Percentiles rank a stretch among this genome's conserved stretches.
These are phyloP conservation scores for Streptopelia turtur DNA, from an alignment of 2,797 vertebrate species.

Conservation along the genomic window DNA sequence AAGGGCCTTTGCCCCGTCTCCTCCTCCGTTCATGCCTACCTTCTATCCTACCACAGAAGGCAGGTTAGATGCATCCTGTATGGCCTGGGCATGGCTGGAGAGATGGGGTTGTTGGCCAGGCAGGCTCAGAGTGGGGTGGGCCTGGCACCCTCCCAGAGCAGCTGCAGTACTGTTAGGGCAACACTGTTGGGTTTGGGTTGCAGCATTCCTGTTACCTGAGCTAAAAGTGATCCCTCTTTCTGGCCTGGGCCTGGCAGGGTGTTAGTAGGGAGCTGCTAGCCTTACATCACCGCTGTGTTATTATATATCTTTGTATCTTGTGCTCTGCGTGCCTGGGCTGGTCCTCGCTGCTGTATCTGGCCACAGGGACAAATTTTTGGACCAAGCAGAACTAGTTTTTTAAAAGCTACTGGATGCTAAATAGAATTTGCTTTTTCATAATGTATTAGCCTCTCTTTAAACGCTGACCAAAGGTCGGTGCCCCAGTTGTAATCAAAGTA, in stretches of 20 bases:
- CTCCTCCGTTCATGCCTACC: neutral
- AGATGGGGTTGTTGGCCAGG: accelerated
- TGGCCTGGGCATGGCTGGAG: neutral
- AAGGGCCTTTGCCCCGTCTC: neutral
- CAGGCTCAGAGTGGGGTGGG: neutral
- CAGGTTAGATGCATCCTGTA: neutral
- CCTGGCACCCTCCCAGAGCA: neutral
- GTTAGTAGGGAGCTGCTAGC: neutral
- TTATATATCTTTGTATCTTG: neutral
- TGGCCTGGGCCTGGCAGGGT: neutral
- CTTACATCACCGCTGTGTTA: neutral
- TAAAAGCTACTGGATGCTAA: neutral
- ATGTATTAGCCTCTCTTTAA: conserved; percentile 3
- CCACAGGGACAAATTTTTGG: neutral
- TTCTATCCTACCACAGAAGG: neutral
- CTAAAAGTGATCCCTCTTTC: neutral
- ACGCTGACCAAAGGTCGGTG: neutral
- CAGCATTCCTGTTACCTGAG: neutral
- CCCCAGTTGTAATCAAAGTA: neutral
- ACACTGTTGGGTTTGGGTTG: neutral
- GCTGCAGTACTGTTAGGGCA: neutral
- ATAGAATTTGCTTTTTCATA: neutral
- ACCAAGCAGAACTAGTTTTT: conserved; percentile 19
- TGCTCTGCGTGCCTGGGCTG: neutral
- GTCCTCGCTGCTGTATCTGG: neutral